Evolutionary conservation across 2,113 vertebrate genomes (phyloP).

Genomic region (Amblyornis subalaris): DNA sequence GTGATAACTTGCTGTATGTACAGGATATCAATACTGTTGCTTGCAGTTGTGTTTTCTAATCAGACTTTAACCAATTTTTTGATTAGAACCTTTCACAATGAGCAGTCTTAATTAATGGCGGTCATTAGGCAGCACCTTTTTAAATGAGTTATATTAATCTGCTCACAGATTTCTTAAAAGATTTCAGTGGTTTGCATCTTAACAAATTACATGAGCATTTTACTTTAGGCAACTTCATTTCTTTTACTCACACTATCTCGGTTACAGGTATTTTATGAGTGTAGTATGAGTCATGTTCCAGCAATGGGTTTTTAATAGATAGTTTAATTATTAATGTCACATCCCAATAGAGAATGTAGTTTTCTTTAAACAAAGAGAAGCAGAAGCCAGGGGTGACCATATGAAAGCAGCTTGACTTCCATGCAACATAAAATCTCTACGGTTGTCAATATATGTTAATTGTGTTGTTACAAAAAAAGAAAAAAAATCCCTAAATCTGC

Average conservation of each 20-base stretch:
- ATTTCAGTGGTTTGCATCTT: slow-evolving; percentile 23
- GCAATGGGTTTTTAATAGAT: slow-evolving; percentile 23
- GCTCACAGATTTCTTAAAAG: slow-evolving; percentile 19
- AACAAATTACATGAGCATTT: slow-evolving; percentile 21
- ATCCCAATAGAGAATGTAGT: not conserved
- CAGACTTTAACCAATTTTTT: slow-evolving; percentile 11
- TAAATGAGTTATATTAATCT: slow-evolving; percentile 25
- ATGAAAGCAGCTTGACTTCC: slow-evolving; percentile 15
- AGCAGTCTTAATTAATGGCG: slow-evolving; percentile 39
- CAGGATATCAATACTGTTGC: not conserved
- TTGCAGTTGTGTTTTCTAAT: slow-evolving; percentile 25
- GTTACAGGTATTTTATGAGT: slow-evolving; percentile 64
- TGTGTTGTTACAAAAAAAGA: not conserved
- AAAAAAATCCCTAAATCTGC: not conserved
- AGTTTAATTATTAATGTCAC: slow-evolving; percentile 69
- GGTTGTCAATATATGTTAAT: not conserved
- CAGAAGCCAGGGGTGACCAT: not conserved
- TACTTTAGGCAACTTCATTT: slow-evolving; percentile 11
- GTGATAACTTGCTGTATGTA: not conserved
- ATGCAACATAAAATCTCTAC: not conserved
- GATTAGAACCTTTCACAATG: slow-evolving; percentile 21
- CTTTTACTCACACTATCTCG: slow-evolving; percentile 3
- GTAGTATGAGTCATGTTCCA: slow-evolving; percentile 58
- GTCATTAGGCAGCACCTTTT: slow-evolving; percentile 1
- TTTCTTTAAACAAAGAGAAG: slow-evolving; percentile 61